Evolutionary conservation across 2,797 vertebrate species (phyloP).

Genomic region (Acanthis flammea): DNA sequence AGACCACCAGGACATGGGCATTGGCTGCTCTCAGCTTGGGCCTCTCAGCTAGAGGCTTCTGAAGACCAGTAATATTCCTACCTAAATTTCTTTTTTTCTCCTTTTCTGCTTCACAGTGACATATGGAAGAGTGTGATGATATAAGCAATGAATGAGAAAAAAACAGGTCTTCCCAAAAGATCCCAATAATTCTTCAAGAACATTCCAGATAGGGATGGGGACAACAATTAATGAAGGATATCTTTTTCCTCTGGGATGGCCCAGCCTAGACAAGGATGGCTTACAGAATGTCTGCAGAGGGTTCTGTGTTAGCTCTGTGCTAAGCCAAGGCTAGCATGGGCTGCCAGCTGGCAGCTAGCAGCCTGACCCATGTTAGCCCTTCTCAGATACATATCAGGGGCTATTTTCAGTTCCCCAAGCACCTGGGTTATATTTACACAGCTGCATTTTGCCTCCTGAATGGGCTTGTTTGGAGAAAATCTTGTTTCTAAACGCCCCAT

Average conservation of each 20-base stretch:
- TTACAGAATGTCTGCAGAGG: background rate
- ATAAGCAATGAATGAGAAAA: background rate
- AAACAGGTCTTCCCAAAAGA: background rate
- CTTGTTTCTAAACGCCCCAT: background rate
- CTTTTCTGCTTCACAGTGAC: background rate
- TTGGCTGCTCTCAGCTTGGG: background rate
- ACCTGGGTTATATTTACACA: background rate
- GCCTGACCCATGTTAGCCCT: background rate
- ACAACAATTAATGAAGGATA: background rate
- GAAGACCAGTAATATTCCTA: background rate
- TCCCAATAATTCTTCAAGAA: background rate
- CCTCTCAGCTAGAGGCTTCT: background rate
- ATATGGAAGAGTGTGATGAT: background rate
- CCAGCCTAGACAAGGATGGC: background rate
- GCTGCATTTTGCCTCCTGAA: background rate
- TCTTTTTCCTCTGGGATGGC: background rate
- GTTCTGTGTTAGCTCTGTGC: background rate
- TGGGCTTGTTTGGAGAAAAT: background rate
- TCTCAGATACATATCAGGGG: background rate
- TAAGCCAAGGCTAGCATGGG: background rate
- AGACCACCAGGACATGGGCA: background rate
- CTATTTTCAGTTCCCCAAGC: background rate
- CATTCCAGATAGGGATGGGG: fast-evolving
- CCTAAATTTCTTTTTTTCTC: background rate
- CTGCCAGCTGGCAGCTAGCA: background rate